Evolutionary conservation across 2,113 vertebrate genomes (phyloP).

Genomic region (Pituophis catenifer): DNA sequence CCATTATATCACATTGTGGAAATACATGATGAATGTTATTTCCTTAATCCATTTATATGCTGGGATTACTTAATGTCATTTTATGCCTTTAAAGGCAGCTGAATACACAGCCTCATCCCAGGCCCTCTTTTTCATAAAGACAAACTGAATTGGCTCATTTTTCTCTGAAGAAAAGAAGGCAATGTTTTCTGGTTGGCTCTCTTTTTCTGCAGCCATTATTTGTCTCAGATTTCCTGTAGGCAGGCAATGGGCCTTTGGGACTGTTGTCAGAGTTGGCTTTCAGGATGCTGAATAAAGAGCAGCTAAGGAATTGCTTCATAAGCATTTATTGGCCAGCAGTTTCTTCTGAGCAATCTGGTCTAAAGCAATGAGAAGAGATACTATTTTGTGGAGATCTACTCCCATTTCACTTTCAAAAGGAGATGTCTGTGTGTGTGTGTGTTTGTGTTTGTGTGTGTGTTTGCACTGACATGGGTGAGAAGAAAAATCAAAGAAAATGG

Average conservation of each 20-base stretch:
- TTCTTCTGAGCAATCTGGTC: slow-evolving; percentile 12
- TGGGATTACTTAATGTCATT: background rate
- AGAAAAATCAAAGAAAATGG: slow-evolving; percentile 2
- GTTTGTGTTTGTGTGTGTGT: background rate
- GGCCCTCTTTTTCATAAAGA: slow-evolving; percentile 57
- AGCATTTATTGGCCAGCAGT: slow-evolving; percentile 21
- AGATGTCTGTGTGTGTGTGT: background rate
- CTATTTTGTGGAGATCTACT: background rate
- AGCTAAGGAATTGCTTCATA: slow-evolving; percentile 29
- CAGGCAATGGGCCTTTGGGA: slow-evolving; percentile 48
- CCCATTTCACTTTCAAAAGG: background rate
- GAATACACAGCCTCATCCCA: slow-evolving; percentile 55
- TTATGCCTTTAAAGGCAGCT: slow-evolving; percentile 56
- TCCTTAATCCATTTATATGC: slow-evolving; percentile 9
- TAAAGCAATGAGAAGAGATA: slow-evolving; percentile 32
- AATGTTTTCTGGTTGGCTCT: slow-evolving; percentile 55
- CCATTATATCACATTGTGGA: background rate
- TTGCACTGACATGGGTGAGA: slow-evolving; percentile 16
- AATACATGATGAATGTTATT: background rate
- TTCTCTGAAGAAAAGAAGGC: slow-evolving; percentile 53
- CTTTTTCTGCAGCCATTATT: slow-evolving; percentile 53
- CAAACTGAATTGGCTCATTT: slow-evolving; percentile 66
- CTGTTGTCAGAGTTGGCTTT: slow-evolving; percentile 41
- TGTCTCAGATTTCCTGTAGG: slow-evolving; percentile 64
- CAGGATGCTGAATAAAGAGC: slow-evolving; percentile 33